A percentile compares a stretch with the other conserved stretches of the same genome.
Conservation (phyloP, 2,113 vertebrate genomes). For the Crotalus helleri region DNA sequence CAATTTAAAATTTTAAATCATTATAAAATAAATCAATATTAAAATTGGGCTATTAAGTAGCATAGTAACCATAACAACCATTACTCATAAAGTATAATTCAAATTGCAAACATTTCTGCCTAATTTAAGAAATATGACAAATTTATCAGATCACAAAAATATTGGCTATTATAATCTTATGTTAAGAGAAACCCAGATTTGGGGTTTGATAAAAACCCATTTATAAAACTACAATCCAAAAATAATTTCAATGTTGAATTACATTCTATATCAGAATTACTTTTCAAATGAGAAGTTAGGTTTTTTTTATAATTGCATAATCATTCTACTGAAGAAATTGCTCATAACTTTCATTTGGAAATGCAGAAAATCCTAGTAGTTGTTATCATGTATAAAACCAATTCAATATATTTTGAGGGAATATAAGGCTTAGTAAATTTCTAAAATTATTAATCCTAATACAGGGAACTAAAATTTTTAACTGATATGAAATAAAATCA, state of each 20-base stretch:
- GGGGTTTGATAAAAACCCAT: background rate
- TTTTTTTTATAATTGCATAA: background rate
- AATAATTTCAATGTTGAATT: background rate
- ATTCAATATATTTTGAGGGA: background rate
- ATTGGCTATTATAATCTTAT: background rate
- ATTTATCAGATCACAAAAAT: background rate
- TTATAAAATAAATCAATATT: background rate
- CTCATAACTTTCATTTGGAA: background rate
- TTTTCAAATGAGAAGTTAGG: background rate
- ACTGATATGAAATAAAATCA: too few relatives aligned
- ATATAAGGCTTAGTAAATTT: background rate
- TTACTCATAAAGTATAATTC: background rate
- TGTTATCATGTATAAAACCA: background rate
- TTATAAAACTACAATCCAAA: background rate
- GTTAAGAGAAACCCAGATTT: background rate
- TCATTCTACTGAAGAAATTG: background rate
- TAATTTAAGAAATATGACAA: background rate
- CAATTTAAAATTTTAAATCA: background rate
- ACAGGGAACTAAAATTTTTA: background rate
- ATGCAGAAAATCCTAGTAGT: background rate
- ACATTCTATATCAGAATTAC: background rate
- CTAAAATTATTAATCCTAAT: background rate
- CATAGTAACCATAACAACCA: background rate
- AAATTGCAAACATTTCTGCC: background rate
- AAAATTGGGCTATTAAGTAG: background rate